A percentile compares a stretch with the other conserved stretches of the same genome.
Conservation (phyloP, 2,888 invertebrate species). For the Cosmia pyralina region DNA sequence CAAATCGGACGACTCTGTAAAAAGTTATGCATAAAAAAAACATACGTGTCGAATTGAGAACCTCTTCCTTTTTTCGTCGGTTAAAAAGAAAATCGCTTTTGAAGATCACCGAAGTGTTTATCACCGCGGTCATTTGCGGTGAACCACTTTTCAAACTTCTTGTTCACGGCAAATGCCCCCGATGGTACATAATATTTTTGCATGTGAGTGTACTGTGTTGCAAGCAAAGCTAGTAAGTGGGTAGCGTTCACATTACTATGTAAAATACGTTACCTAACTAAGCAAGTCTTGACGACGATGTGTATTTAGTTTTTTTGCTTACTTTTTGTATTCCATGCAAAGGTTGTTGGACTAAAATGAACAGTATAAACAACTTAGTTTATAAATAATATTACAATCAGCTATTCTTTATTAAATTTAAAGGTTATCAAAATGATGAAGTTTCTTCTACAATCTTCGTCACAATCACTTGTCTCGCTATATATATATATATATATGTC, state of each 20-base stretch:
- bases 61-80: no score
- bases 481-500: no score
- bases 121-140: no score
- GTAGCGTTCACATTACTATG: not conserved
- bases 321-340: constrained; percentile 16
- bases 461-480: not conserved
- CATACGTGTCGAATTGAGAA: no score
- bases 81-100: not conserved
- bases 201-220: not conserved
- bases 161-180: no score
- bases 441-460: not conserved
- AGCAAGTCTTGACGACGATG: not conserved
- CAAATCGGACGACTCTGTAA: no score
- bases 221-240: constrained; percentile 1
- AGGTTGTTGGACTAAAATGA: constrained; percentile 24
- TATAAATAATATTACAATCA: constrained; percentile 17
- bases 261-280: constrained; percentile 6
- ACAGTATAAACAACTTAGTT: constrained; percentile 10
- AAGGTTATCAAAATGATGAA: constrained; percentile 5
- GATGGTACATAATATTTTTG: not conserved
- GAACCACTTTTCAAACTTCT: no score
- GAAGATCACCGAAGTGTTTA: not conserved
- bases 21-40: no score
- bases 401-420: constrained; percentile 9
- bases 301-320: constrained; percentile 1